phyloP scores from a whole-genome alignment of 2,113 vertebrate genomes.

The Arizona elegans region DNA sequence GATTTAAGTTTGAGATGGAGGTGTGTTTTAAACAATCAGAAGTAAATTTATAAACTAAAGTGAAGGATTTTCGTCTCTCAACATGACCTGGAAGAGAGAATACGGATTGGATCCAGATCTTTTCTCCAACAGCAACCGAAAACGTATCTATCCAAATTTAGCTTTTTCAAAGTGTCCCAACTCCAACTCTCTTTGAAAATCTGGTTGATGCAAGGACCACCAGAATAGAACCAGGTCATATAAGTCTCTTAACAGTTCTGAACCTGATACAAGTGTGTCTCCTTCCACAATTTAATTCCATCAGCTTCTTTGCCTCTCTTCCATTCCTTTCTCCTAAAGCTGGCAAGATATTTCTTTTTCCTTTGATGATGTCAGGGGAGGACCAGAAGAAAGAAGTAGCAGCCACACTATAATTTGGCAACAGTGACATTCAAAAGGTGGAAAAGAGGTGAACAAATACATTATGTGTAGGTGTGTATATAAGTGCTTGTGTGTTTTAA shows the following conservation, averaged over 20 bases:
- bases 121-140: neutral
- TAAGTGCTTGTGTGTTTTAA: neutral
- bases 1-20: neutral
- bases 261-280: neutral
- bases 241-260: neutral
- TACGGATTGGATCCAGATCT: neutral
- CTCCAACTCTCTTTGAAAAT: neutral
- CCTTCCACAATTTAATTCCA: neutral
- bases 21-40: neutral
- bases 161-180: neutral
- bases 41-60: neutral
- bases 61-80: neutral
- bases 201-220: neutral
- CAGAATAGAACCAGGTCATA: neutral
- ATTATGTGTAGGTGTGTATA: neutral
- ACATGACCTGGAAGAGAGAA: neutral
- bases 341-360: neutral
- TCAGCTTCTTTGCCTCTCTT: neutral
- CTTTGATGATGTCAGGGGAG: neutral
- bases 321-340: neutral
- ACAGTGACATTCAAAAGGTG: neutral
- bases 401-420: neutral
- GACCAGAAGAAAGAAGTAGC: neutral
- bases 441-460: neutral
- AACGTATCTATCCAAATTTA: neutral